Percentiles rank a stretch among this genome's conserved stretches.
phyloP scores from a whole-genome alignment of 2,113 vertebrate genomes.

The Eidolon helvum region DNA sequence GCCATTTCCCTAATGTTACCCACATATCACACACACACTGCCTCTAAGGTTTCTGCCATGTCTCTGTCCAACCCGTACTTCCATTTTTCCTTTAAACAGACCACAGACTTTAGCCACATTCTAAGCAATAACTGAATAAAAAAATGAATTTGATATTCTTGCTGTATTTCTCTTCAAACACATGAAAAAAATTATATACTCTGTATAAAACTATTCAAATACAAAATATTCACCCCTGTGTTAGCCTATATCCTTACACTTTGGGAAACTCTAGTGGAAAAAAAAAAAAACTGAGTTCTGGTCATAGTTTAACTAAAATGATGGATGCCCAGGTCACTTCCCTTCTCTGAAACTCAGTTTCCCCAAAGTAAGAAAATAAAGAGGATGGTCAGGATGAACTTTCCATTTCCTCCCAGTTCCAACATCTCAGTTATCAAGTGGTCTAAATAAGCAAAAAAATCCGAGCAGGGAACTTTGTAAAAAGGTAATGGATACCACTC shows the following conservation, averaged over 20 bases:
- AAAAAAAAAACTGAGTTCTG: not conserved
- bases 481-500: not conserved
- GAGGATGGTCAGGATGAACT: not conserved
- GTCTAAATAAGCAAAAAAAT: constrained; percentile 23
- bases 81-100: constrained; percentile 40
- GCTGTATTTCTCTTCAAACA: not conserved
- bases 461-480: not conserved
- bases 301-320: not conserved
- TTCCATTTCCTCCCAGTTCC: not conserved
- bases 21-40: not conserved
- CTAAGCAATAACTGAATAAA: not conserved
- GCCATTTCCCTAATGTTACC: not conserved
- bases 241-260: not conserved
- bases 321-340: not conserved
- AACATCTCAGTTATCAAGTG: constrained; percentile 11
- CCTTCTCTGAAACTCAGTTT: constrained; percentile 11
- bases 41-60: not conserved
- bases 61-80: constrained; percentile 11
- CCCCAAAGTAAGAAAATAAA: not conserved
- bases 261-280: not conserved
- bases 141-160: not conserved
- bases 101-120: not conserved
- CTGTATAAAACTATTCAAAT: not conserved
- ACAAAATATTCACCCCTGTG: not conserved
- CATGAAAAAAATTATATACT: not conserved